Percentiles rank a stretch among this genome's conserved stretches.
These are phyloP conservation scores for Parazoanthus darwini DNA, from an alignment of 92 coral and sea anemone species.

Conservation along the genomic window DNA sequence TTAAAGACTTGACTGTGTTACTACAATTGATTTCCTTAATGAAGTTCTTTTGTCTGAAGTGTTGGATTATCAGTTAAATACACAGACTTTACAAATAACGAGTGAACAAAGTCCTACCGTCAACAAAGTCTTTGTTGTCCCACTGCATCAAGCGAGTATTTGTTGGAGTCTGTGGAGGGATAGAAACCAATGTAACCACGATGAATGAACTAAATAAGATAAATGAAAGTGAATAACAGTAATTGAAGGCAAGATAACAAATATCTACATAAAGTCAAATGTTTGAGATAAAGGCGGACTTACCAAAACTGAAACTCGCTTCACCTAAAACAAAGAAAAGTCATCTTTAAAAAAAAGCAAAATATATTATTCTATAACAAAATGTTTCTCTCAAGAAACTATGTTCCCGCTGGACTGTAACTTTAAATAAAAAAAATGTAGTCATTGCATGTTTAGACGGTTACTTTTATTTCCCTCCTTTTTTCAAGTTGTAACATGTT, in stretches of 20 bases:
- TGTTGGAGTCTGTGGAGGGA: conserved; percentile 60
- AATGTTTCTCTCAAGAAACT: too few species aligned
- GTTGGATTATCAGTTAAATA: too few species aligned
- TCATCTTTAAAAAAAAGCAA: neutral
- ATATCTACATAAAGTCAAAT: neutral
- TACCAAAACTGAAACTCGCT: conserved; percentile 18
- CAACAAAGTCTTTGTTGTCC: conserved; percentile 52
- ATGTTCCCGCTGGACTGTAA: too few species aligned
- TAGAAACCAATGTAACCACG: neutral
- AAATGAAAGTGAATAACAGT: neutral
- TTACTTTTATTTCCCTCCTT: too few species aligned
- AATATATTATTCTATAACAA: too few species aligned
- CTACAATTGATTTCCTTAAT: neutral
- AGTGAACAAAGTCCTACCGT: conserved; percentile 45
- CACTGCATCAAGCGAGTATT: conserved; percentile 77
- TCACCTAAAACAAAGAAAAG: neutral
- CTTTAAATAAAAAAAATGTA: too few species aligned
- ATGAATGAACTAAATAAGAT: neutral
- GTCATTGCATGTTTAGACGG: too few species aligned
- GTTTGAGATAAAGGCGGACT: neutral
- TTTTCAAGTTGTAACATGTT: too few species aligned
- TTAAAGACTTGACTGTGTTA: neutral
- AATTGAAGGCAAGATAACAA: neutral
- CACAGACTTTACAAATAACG: neutral
- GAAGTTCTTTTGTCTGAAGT: neutral